Evolutionary conservation across 2,113 vertebrate genomes (phyloP), one percentile per base, ranked within the genome.

Genomic region (Aegithalos caudatus): DNA sequence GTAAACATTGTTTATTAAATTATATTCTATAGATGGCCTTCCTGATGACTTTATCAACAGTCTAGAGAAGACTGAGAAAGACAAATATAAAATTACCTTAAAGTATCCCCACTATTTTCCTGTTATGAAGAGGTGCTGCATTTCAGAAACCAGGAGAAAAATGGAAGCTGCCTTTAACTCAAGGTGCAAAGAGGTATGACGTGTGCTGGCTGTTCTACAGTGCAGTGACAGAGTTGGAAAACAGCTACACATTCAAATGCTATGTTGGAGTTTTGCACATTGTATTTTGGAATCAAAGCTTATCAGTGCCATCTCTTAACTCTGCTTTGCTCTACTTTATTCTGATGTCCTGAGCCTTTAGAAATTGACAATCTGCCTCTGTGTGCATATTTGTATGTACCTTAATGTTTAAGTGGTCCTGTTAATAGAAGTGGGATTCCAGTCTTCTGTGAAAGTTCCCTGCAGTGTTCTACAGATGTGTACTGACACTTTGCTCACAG

Each of bases 101-200:
- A 98, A 99, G 56, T 99, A 99, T 96, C 99, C 99, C 13, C 99
- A 99, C 95, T 99, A 99, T 97, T 99, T 98, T 96, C 99, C 99
- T 35, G 94, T 99, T 94, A 98, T 99, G 98, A 99, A 99, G 97
- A 98, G 99, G 81, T 99, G 99, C 94, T 98, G 98, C 89, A 89
- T 99, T 92, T 98, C 98, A 16, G 99, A 99, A 97, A 99, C 98
- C 37, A 98, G 99, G 96, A 98, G 97, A 90, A 99, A 98, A 97
- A 98, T 99, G 99, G 99, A 99, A 97, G 97, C 77, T 19, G 98
- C 99, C 64, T 99, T 99, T 97, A 98, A 99, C 88, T 99, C 98
- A 4, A 98, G 99, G 80, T 99, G 99, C 98, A 99, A 98, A 97
- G 98, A 99, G 98, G 99, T 99, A 97, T 92, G 92, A 60, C 33